Base-by-base conservation (phyloP, 2,888 invertebrate genomes). In the Chamaedrilus cognettii region DNA sequence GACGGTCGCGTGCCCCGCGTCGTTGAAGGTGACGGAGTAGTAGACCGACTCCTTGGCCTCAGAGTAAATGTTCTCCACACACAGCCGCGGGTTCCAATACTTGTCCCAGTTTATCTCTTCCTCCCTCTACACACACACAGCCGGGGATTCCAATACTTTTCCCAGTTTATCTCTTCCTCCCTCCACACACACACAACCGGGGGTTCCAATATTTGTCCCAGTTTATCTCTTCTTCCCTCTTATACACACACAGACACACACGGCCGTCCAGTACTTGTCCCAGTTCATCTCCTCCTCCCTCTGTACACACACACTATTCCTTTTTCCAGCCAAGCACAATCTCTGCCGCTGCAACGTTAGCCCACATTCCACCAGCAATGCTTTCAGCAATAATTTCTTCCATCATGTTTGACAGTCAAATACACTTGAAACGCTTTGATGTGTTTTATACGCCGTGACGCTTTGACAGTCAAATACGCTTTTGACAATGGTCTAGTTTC, bases 71-170 rank as follows among this genome's bases (percentile, higher is more conserved):
- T 77, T 77, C 67, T 77, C 76, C 19, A 77, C 74, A 62, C 71
- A 74, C n/a, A 77, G 65, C 60, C 72, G 73, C 5, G 77, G 77
- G 66, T 76, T 76, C 77, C 77, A 77, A 67, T 74, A 73, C 30
- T 69, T 68, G 19, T 67, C 67, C 74, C 72, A 74, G 33, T 73
- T 23, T 26, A 52, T 34, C n/a, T 63, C 63, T 34, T 63, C 52
- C 32, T 50, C 34, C 35, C 56, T n/a, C n/a, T n/a, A n/a, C n/a
- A n/a, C 31, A 30, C 32, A 33, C 32, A 28, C 23, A n/a, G 1
- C 26, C 5, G 31, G 1, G 30, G 30, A 30, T 57, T 32, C 26
- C 30, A 26, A 32, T 33, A 31, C 15, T 19, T 26, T 30, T 5
- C 28, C 7, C 7, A 55, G 28, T 55, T 15, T 55, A 15, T 55